Evolutionary conservation across 1,140 invertebrate genomes (phyloP).

Genomic region (Arion vulgaris): DNA sequence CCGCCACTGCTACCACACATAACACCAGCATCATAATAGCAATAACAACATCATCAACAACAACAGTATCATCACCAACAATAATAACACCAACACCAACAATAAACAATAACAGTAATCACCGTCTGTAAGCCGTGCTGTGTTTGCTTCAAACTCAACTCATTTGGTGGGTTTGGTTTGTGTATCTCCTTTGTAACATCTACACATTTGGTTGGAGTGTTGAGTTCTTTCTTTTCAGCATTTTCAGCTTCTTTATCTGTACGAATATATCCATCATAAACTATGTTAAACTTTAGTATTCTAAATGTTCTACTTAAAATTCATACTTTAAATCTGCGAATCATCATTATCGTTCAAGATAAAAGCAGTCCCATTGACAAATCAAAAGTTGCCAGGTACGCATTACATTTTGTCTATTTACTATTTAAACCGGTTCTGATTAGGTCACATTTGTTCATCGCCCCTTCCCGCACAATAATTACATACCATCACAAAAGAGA

Average conservation of each 20-base stretch:
- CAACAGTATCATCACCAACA: too few relatives aligned
- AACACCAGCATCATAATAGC: too few relatives aligned
- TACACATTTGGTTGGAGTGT: constrained; percentile 2
- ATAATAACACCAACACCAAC: too few relatives aligned
- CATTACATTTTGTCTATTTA: too few relatives aligned
- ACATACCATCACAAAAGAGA: too few relatives aligned
- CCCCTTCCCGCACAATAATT: too few relatives aligned
- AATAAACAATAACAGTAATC: constrained; percentile 12
- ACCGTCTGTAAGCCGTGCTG: constrained; percentile 46
- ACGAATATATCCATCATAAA: too few relatives aligned
- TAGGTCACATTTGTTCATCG: too few relatives aligned
- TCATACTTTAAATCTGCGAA: background rate
- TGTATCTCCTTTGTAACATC: constrained; percentile 28
- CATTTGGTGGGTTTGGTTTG: constrained; percentile 51
- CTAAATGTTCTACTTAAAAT: background rate
- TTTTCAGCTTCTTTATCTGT: constrained; percentile 37
- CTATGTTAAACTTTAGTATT: constrained; percentile 4
- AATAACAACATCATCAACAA: too few relatives aligned
- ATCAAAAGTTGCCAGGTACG: too few relatives aligned
- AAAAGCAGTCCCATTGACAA: background rate
- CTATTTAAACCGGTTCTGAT: too few relatives aligned
- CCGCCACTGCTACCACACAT: too few relatives aligned
- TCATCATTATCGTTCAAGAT: background rate
- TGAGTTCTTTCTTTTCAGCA: constrained; percentile 43
- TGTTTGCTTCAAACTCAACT: constrained; percentile 64